Conservation (phyloP, 2,113 vertebrate genomes). For the Aplodontia rufa region DNA sequence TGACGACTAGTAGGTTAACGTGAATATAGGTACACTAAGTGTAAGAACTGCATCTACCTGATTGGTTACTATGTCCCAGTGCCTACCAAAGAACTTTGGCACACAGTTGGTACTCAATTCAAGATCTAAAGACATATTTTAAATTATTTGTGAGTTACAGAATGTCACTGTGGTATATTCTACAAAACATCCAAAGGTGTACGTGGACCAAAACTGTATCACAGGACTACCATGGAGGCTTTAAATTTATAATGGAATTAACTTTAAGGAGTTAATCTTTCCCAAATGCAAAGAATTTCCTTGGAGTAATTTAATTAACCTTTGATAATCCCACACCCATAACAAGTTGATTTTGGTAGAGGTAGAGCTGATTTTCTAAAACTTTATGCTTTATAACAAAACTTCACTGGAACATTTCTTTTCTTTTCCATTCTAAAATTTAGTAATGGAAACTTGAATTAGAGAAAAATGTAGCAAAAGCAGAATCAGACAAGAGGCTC, state of each 20-base stretch:
- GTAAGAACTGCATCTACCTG: neutral
- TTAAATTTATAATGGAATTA: neutral
- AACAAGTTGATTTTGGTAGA: neutral
- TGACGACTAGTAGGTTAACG: neutral
- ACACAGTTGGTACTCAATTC: neutral
- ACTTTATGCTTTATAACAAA: neutral
- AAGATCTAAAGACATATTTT: neutral
- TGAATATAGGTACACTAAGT: neutral
- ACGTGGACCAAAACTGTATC: neutral
- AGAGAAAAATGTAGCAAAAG: neutral
- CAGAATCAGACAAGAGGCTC: neutral
- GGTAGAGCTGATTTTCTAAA: neutral
- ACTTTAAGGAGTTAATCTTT: neutral
- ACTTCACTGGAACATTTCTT: neutral
- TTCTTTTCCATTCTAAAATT: neutral
- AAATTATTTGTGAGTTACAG: neutral
- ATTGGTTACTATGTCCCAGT: neutral
- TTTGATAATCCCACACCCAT: neutral
- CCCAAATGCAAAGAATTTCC: neutral
- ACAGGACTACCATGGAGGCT: neutral
- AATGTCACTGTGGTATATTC: neutral
- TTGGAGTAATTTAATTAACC: neutral
- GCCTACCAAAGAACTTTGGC: neutral
- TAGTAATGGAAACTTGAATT: neutral
- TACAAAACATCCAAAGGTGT: neutral